These are phyloP conservation scores for Drosophila mimica DNA, from an alignment of 2,888 invertebrate genomes.

Conservation along the genomic window DNA sequence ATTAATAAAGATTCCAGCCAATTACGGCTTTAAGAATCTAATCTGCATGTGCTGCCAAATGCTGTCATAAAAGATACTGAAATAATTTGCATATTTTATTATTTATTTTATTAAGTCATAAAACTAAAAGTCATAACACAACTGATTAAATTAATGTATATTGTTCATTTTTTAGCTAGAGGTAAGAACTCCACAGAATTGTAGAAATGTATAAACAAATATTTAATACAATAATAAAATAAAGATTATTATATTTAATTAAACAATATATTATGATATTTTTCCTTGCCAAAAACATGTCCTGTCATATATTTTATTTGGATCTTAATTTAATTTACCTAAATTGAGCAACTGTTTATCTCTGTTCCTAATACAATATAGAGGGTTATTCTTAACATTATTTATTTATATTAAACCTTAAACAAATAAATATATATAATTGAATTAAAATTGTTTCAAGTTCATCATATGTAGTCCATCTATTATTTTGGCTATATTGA, in stretches of 20 bases:
- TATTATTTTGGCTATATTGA: background rate
- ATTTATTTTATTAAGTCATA: background rate
- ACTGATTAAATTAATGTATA: background rate
- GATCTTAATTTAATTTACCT: background rate
- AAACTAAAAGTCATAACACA: no score
- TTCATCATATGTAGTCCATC: background rate
- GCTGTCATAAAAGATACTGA: background rate
- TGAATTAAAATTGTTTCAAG: background rate
- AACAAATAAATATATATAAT: background rate
- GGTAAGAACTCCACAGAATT: background rate
- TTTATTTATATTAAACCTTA: background rate
- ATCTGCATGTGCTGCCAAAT: background rate
- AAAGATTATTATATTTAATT: no score
- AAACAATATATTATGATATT: background rate
- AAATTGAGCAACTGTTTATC: background rate
- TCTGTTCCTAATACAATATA: no score
- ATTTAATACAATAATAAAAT: no score
- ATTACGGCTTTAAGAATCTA: no score
- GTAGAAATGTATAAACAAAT: rapidly evolving
- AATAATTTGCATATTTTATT: background rate
- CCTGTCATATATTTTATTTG: background rate
- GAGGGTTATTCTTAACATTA: background rate
- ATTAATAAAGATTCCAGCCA: background rate
- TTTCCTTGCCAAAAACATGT: rapidly evolving
- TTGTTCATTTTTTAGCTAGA: background rate